Conservation (phyloP, 2,888 invertebrate species). For the Antheraea yamamai region DNA sequence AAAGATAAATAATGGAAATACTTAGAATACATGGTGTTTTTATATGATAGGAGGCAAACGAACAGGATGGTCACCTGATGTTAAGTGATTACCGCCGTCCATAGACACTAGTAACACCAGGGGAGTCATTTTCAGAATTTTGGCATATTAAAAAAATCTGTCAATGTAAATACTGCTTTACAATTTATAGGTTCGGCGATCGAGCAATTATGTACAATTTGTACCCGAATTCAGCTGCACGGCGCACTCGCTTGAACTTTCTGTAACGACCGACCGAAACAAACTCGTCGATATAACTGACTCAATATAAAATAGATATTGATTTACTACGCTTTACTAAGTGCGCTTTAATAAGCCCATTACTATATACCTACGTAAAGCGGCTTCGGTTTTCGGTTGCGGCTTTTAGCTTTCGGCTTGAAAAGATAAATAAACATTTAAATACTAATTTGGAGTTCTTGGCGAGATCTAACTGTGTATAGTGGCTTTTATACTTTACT, state of each 20-base stretch:
- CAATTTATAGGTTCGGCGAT: slow-evolving; percentile 37
- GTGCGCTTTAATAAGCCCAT: background rate
- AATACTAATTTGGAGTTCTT: background rate
- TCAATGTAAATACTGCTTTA: slow-evolving; percentile 31
- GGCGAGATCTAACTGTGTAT: background rate
- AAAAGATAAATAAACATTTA: background rate
- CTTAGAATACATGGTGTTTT: no score
- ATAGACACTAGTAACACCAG: no score
- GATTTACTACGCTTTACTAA: background rate
- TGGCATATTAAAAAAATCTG: no score
- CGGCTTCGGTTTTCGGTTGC: background rate
- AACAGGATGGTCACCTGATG: no score
- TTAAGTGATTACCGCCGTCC: no score
- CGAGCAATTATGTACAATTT: slow-evolving; percentile 54
- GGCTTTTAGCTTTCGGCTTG: background rate
- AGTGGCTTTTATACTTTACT: no score
- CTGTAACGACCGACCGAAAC: slow-evolving; percentile 21
- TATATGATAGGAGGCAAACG: no score
- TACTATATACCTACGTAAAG: background rate
- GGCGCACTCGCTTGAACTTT: slow-evolving; percentile 34
- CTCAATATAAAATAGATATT: slow-evolving; percentile 5
- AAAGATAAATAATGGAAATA: no score
- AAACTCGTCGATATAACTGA: slow-evolving; percentile 8
- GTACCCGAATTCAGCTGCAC: slow-evolving; percentile 41
- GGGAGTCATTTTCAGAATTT: no score